phyloP scores from a whole-genome alignment of 2,888 invertebrate species.

The Chrysodeixis includens region DNA sequence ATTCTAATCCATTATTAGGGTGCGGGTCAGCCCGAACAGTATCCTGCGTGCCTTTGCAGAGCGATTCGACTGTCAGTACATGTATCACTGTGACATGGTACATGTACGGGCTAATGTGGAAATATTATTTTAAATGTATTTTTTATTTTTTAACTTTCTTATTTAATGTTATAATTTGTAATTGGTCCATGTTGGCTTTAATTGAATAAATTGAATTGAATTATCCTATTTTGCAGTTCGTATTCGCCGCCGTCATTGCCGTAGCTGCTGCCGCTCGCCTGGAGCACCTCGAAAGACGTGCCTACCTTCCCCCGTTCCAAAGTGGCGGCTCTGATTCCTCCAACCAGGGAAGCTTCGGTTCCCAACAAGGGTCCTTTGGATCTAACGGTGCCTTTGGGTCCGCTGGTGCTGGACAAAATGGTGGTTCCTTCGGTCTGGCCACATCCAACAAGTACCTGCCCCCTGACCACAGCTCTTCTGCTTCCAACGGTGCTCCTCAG shows the following conservation, averaged over 20 bases:
- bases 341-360: constrained; percentile 15
- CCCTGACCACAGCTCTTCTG: constrained; percentile 74
- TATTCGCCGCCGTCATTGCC: constrained; percentile 77
- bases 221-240: constrained; percentile 71
- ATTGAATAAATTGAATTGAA: too few relatives aligned
- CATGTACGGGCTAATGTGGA: too few relatives aligned
- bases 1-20: too few relatives aligned
- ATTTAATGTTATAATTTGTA: too few relatives aligned
- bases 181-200: too few relatives aligned
- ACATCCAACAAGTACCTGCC: constrained; percentile 79
- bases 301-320: constrained; percentile 80
- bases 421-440: constrained; percentile 23
- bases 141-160: too few relatives aligned
- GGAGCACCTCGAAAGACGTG: constrained; percentile 80
- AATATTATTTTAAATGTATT: too few relatives aligned
- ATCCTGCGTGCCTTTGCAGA: too few relatives aligned
- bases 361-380: constrained; percentile 15
- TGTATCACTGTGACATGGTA: too few relatives aligned
- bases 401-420: constrained; percentile 31
- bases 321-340: constrained; percentile 34
- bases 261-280: constrained; percentile 78
- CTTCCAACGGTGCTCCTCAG: constrained; percentile 51
- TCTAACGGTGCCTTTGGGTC: constrained; percentile 38
- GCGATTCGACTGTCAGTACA: too few relatives aligned
- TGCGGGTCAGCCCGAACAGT: too few relatives aligned